Conservation (phyloP, 2,113 vertebrate genomes). For the Vulpes ferrilata region DNA sequence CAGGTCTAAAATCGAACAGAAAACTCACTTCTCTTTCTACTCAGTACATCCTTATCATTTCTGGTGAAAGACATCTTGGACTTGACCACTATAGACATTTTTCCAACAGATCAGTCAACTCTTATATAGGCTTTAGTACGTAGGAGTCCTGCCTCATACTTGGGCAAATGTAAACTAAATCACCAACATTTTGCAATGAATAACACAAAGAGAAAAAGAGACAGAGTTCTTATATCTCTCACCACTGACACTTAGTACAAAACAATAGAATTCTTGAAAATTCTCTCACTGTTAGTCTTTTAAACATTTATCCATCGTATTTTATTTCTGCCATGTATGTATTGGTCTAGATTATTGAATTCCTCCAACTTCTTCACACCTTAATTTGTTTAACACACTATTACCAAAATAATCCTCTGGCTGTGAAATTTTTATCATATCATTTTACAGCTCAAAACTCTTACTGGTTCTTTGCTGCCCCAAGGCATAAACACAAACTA, state of each 20-base stretch:
- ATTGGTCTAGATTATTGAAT: background rate
- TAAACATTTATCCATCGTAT: background rate
- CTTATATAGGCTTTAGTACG: constrained; percentile 2
- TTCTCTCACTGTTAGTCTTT: constrained; percentile 27
- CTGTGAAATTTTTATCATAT: background rate
- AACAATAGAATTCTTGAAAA: background rate
- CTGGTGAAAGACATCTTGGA: background rate
- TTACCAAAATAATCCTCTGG: background rate
- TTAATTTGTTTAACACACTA: constrained; percentile 11
- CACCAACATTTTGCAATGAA: background rate
- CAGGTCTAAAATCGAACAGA: background rate
- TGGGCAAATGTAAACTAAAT: background rate
- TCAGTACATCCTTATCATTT: background rate
- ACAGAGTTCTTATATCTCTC: background rate
- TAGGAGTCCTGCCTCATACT: background rate
- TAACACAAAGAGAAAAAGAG: background rate
- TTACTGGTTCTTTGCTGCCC: background rate
- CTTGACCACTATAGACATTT: background rate
- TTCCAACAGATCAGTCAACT: background rate
- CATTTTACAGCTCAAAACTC: background rate
- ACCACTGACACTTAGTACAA: background rate
- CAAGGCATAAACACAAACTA: background rate
- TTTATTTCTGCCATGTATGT: constrained; percentile 44
- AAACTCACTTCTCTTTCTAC: background rate
- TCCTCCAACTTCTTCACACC: constrained; percentile 3